Percentiles rank a stretch among this genome's conserved stretches.
Evolutionary conservation across 2,888 invertebrate species (phyloP).

Genomic region (Volucella inanis): DNA sequence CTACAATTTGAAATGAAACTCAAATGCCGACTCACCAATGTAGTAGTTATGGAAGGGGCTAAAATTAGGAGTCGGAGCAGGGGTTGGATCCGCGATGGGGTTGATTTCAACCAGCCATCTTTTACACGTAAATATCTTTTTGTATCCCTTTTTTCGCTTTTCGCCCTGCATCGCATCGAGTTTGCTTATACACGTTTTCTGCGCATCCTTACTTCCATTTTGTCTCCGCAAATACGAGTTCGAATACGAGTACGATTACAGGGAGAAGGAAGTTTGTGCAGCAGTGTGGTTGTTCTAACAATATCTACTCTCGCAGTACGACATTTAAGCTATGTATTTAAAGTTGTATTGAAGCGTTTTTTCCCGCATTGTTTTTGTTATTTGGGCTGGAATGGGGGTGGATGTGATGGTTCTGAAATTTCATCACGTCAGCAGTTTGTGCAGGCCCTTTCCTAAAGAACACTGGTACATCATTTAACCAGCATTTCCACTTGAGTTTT

Average conservation of each 20-base stretch:
- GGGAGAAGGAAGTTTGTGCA: slow-evolving; percentile 54
- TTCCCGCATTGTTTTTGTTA: slow-evolving; percentile 68
- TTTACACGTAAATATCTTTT: slow-evolving; percentile 68
- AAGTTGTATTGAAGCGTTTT: slow-evolving; percentile 62
- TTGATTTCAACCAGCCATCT: slow-evolving; percentile 58
- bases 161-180: slow-evolving; percentile 70
- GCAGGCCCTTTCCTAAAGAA: slow-evolving; percentile 72
- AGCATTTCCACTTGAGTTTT: slow-evolving; percentile 66
- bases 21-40: slow-evolving; percentile 54
- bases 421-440: slow-evolving; percentile 77
- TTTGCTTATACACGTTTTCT: slow-evolving; percentile 68
- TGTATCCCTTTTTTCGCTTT: slow-evolving; percentile 57
- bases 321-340: slow-evolving; percentile 45
- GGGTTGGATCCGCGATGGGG: slow-evolving; percentile 5
- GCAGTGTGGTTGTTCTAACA: slow-evolving; percentile 70
- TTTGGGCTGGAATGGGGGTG: slow-evolving; percentile 50
- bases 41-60: background rate
- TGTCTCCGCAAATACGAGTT: slow-evolving; percentile 60
- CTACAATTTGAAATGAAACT: slow-evolving; percentile 63
- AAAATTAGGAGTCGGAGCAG: slow-evolving; percentile 48
- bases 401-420: slow-evolving; percentile 69
- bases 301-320: slow-evolving; percentile 15
- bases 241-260: too few relatives aligned
- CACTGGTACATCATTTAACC: slow-evolving; percentile 74
- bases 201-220: slow-evolving; percentile 75